Evolutionary conservation across 2,797 vertebrate species (phyloP).

Genomic region (Podarcis siculus): DNA sequence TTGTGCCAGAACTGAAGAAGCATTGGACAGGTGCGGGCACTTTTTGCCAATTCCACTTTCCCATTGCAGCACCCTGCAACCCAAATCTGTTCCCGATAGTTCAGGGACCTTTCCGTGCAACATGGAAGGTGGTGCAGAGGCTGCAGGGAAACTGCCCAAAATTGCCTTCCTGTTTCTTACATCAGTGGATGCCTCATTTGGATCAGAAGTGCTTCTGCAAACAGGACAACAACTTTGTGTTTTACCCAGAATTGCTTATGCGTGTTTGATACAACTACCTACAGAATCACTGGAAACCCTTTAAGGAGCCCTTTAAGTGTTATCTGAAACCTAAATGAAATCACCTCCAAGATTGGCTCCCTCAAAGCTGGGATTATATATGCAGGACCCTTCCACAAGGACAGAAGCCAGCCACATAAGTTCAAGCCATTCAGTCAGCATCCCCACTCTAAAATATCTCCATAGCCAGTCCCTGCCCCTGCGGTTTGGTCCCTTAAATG

Average conservation of each 20-base stretch:
- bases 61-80: no score
- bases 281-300: background rate
- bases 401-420: background rate
- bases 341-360: background rate
- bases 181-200: no score
- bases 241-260: background rate
- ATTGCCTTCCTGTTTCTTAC: no score
- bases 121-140: no score
- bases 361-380: background rate
- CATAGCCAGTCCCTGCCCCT: background rate
- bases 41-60: no score
- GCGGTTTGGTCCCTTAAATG: background rate
- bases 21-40: constrained; percentile 20
- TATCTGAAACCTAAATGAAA: background rate
- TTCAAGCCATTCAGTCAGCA: background rate
- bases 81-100: no score
- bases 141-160: no score
- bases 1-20: constrained; percentile 11
- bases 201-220: background rate
- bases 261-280: background rate
- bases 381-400: background rate
- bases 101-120: no score
- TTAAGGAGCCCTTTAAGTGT: background rate
- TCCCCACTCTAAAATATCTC: background rate
- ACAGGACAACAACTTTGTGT: background rate